These are phyloP conservation scores for Prionailurus bengalensis DNA, from an alignment of 2,113 vertebrate genomes.

Conservation along the genomic window DNA sequence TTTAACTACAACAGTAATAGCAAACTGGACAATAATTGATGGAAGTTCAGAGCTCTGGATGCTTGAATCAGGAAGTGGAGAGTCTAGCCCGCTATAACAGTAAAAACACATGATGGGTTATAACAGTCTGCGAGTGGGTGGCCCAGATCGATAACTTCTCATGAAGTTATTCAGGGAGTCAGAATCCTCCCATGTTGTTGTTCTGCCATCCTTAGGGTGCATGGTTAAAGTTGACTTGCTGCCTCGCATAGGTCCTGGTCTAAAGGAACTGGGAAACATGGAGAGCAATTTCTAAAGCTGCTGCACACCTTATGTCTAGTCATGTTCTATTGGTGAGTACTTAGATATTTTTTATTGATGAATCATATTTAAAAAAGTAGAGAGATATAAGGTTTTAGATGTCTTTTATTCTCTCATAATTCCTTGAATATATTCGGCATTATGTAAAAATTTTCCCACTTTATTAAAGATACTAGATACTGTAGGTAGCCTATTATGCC, in stretches of 20 bases:
- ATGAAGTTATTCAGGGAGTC: background rate
- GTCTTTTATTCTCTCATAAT: background rate
- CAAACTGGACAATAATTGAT: background rate
- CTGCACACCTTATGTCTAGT: fast-evolving
- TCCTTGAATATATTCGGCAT: background rate
- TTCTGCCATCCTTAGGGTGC: fast-evolving
- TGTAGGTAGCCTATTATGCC: background rate
- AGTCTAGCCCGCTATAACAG: background rate
- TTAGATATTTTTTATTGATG: background rate
- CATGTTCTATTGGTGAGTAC: background rate
- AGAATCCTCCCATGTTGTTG: fast-evolving
- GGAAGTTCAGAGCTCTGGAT: background rate
- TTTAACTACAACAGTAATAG: background rate
- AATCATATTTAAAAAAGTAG: background rate
- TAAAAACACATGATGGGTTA: background rate
- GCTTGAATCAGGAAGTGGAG: background rate
- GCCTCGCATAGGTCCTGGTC: fast-evolving
- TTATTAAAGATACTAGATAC: background rate
- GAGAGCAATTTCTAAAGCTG: background rate
- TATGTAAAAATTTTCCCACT: background rate
- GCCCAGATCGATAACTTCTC: fast-evolving
- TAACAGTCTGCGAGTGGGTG: too few relatives aligned
- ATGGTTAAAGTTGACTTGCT: background rate
- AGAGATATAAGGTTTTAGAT: background rate
- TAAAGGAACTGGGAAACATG: background rate